Base-by-base conservation (phyloP, 2,113 vertebrate species). In the Prolemur simus region DNA sequence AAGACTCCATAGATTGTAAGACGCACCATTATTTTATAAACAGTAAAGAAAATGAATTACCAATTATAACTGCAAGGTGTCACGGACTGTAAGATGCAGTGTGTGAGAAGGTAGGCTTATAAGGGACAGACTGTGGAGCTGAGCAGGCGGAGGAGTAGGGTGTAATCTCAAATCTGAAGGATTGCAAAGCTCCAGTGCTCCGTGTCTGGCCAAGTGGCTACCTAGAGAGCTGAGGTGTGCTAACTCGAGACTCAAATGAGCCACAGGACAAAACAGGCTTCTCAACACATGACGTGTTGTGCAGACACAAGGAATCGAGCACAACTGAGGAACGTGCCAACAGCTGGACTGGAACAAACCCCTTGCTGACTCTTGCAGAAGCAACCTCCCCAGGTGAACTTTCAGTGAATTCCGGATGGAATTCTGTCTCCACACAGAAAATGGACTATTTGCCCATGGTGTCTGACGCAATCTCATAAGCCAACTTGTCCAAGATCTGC, bases 251-350 rank as follows among this genome's bases (percentile, higher is more conserved):
- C 47, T n/a, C 74, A n/a, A n/a, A 66, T 29, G 49, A 21, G 27
- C 42, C 29, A 37, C 63, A 7, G 25, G 47, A 42, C 4, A 1
- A 58, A 37, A 54, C 3, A 37, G 60, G 74, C 80, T 80, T 49
- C 32, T 2, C 23, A 52, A 29, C 12, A 0, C 7, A 27, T 0
- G 1, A 23, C 0, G 0, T 77, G 54, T 7, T 11, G 4, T 63
- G 49, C 42, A 27, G 54, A 60, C 34, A 12, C 37, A 3, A 37
- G 74, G 54, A 69, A 21, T 56, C 20, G 0, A 5, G 34, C 25
- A 15, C 0, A 29, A 12, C 25, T 18, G 1, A 32, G 42, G 52
- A 37, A 11, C 1, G 14, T 6, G 34, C 47, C 74, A 47, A 1
- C 56, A 80, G 68, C 56, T 9, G 49, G 54, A 56, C 12, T 27